Evolutionary conservation across 2,888 invertebrate genomes (phyloP).

Genomic region (Eutolmus rufibarbis): DNA sequence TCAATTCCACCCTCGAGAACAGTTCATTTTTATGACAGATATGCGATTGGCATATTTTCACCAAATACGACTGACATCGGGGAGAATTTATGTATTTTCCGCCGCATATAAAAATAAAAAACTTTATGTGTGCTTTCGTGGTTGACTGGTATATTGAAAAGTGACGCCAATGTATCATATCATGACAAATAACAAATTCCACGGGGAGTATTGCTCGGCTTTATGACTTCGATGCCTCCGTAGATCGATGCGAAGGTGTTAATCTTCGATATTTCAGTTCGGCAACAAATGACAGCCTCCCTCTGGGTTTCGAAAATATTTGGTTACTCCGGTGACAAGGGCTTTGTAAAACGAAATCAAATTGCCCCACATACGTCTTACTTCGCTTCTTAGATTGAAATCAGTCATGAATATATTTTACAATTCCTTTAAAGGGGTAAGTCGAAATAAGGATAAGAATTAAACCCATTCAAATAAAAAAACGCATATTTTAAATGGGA

Average conservation of each 20-base stretch:
- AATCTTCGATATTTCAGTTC: background rate
- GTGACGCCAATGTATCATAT: background rate
- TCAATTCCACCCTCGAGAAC: slow-evolving; percentile 42
- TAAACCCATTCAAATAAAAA: background rate
- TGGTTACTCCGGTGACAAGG: background rate
- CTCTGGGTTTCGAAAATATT: background rate
- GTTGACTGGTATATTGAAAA: slow-evolving; percentile 15
- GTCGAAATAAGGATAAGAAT: background rate
- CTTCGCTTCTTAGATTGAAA: background rate
- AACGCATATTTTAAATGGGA: background rate
- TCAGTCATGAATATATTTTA: background rate
- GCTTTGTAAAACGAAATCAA: background rate
- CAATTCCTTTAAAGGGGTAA: background rate
- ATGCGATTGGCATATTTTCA: slow-evolving; percentile 47
- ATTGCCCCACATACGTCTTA: background rate
- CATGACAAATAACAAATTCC: background rate
- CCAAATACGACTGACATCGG: slow-evolving; percentile 26
- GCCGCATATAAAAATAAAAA: background rate
- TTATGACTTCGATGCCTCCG: background rate
- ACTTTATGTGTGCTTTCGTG: background rate
- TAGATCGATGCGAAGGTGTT: background rate
- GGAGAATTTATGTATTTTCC: slow-evolving; percentile 9
- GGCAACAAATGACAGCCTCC: background rate
- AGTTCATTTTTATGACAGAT: slow-evolving; percentile 46
- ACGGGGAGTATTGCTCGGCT: background rate